Evolutionary conservation across 2,113 vertebrate genomes (phyloP).

Genomic region (Emydocephalus ijimae): DNA sequence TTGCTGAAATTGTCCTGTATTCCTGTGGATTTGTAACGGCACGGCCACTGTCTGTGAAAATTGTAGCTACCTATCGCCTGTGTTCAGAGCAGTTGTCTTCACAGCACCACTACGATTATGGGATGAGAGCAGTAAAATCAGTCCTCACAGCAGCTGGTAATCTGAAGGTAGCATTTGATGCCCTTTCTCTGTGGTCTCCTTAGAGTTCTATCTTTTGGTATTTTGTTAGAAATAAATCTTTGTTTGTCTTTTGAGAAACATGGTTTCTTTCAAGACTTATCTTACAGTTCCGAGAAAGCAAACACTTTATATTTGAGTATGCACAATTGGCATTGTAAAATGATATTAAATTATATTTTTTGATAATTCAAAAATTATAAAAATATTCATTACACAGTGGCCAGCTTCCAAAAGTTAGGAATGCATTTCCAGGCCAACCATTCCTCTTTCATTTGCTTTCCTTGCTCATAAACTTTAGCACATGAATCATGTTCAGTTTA

Average conservation of each 20-base stretch:
- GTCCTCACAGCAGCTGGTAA: slow-evolving; percentile 88
- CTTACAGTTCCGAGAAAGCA: background rate
- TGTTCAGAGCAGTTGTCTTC: slow-evolving; percentile 87
- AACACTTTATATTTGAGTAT: background rate
- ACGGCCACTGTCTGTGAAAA: slow-evolving; percentile 85
- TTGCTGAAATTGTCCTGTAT: slow-evolving; percentile 90
- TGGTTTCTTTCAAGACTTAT: background rate
- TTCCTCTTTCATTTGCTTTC: background rate
- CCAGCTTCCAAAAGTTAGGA: background rate
- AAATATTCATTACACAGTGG: background rate
- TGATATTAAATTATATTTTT: background rate
- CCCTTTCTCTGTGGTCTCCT: background rate
- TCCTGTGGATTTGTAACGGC: slow-evolving; percentile 88
- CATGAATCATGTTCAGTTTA: background rate
- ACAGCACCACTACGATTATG: slow-evolving; percentile 89
- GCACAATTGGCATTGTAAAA: background rate
- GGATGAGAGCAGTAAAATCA: slow-evolving; percentile 90
- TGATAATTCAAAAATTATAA: background rate
- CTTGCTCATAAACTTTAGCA: background rate
- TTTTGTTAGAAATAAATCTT: background rate
- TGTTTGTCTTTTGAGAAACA: background rate
- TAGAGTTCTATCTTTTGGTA: background rate
- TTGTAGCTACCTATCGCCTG: slow-evolving; percentile 84
- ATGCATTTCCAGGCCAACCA: background rate
- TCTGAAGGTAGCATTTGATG: slow-evolving; percentile 75